Conservation (phyloP, 2,113 vertebrate species). For the Mormyrus lacerda region DNA sequence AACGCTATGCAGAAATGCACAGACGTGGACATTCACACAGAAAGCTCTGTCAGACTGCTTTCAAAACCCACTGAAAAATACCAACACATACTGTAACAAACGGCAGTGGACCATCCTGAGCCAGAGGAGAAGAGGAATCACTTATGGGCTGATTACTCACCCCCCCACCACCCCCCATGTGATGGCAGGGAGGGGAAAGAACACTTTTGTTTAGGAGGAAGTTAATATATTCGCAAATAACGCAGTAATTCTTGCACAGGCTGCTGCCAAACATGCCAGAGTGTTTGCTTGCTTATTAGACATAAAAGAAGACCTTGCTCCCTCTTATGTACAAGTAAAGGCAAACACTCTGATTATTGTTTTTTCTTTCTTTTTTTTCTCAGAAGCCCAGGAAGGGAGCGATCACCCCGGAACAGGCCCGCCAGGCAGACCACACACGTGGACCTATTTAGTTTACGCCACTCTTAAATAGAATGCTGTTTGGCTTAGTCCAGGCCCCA, state of each 20-base stretch:
- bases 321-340: conserved; percentile 48
- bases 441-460: conserved; percentile 43
- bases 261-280: conserved; percentile 40
- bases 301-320: conserved; percentile 50
- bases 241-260: conserved; percentile 36
- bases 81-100: background rate
- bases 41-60: background rate
- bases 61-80: background rate
- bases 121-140: background rate
- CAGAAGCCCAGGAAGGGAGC: conserved; percentile 48
- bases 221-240: conserved; percentile 49
- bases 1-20: background rate
- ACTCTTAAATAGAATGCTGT: conserved; percentile 33
- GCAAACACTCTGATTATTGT: conserved; percentile 61
- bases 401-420: conserved; percentile 55
- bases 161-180: background rate
- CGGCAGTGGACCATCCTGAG: background rate
- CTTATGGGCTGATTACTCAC: background rate
- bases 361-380: conserved; percentile 34
- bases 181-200: conserved; percentile 27
- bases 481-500: conserved; percentile 33
- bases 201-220: conserved; percentile 33
- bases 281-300: conserved; percentile 55
- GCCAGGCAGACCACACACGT: conserved; percentile 70
- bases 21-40: background rate